Evolutionary conservation across 2,113 vertebrate species (phyloP).

Genomic region (Arothron firmamentum): DNA sequence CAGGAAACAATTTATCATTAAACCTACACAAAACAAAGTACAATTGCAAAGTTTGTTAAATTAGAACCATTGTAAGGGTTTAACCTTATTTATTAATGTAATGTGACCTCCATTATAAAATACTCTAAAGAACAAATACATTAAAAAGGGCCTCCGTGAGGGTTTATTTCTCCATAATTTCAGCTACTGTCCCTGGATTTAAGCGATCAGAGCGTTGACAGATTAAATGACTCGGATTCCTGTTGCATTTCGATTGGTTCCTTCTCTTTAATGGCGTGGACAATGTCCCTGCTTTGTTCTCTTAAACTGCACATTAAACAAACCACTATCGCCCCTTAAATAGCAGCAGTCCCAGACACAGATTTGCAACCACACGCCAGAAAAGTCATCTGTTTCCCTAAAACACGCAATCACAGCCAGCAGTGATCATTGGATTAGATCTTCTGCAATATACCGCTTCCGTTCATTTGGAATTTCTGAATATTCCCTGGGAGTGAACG

Average conservation of each 20-base stretch:
- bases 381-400: no score
- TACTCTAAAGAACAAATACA: neutral
- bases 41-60: no score
- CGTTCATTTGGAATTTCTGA: no score
- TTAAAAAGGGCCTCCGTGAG: neutral
- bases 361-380: neutral
- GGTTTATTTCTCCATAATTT: neutral
- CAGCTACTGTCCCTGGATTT: neutral
- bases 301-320: slow-evolving; percentile 61
- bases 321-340: slow-evolving; percentile 68
- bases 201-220: neutral
- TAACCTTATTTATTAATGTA: no score
- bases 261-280: slow-evolving; percentile 44
- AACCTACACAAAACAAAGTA: neutral
- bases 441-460: no score
- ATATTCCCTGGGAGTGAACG: neutral
- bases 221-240: slow-evolving; percentile 4
- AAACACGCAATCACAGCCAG: no score
- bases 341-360: slow-evolving; percentile 56
- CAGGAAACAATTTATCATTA: neutral
- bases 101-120: neutral
- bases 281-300: slow-evolving; percentile 50
- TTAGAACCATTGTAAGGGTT: no score
- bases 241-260: slow-evolving; percentile 14
- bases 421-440: no score